Evolutionary conservation across 2,888 invertebrate species (phyloP).

Genomic region (Ectemnius continuus): DNA sequence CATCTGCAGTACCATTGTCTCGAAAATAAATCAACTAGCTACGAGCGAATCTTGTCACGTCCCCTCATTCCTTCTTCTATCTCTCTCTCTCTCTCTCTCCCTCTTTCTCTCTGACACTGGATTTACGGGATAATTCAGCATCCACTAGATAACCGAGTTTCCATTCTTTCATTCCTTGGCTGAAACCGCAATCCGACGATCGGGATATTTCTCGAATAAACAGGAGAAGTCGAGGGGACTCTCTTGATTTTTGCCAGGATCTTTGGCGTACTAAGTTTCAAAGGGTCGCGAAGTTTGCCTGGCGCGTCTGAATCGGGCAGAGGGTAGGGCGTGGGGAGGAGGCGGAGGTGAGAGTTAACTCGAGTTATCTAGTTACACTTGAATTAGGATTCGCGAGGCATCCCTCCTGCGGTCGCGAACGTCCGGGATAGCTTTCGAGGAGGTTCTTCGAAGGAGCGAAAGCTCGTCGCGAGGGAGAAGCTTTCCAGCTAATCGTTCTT

Average conservation of each 20-base stretch:
- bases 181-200: background rate
- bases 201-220: conserved; percentile 6
- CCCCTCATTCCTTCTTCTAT: background rate
- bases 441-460: conserved; percentile 24
- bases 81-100: background rate
- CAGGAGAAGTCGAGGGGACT: background rate
- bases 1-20: conserved; percentile 4
- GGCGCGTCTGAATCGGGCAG: conserved; percentile 39
- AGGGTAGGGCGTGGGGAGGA: too few relatives aligned
- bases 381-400: conserved; percentile 36
- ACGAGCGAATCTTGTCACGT: background rate
- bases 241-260: conserved; percentile 7
- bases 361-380: conserved; percentile 48
- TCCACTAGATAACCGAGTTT: too few relatives aligned
- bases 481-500: conserved; percentile 47
- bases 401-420: conserved; percentile 23
- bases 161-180: background rate
- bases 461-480: conserved; percentile 35
- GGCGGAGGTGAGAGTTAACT: conserved; percentile 40
- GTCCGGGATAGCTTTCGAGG: conserved; percentile 19
- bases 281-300: background rate
- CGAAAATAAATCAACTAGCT: background rate
- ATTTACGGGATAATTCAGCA: conserved; percentile 6
- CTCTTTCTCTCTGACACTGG: background rate
- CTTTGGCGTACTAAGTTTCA: background rate